Base-by-base conservation (phyloP, 2,888 invertebrate genomes). In the Gryllus longicercus region DNA sequence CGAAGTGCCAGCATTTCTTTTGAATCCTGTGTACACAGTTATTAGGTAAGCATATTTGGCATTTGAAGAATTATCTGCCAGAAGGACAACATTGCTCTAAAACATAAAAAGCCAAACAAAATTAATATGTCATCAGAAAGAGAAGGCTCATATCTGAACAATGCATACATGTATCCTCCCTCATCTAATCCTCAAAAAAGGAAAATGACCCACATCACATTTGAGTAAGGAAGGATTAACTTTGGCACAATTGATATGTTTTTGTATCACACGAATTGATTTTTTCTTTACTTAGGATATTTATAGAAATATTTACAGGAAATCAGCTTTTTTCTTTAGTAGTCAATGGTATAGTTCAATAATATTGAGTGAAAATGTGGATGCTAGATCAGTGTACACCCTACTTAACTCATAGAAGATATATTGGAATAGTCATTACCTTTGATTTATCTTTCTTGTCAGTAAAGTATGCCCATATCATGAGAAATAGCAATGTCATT, bases 21-120 rank as follows among this genome's bases (percentile, higher is more conserved):
- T 80, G 50, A 80, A 79, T n/a, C 84, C 84, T 2, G 84, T 84
- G 75, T 82, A 83, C 11, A 84, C 83, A 2, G 81, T 81, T 18
- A 84, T 75, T 38, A 84, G 50, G 76, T 84, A 84, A 4, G 81
- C 81, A 80, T 82, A 83, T 21, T 79, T 80, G 74, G 84, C 83
- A 2, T 78, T 78, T n/a, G 82, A 82, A 76, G 79, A 79, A 77
- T 84, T 84, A 79, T 84, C 84, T 16, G 82, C 80, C 11, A 84
- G 82, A n/a, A 84, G 75, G 1, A 80, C 81, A 12, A 83, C 76
- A 50, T 78, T 51, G 50, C 80, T 74, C 82, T 81, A 75, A 77
- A 77, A 76, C 23, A 38, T 25, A 14, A 38, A 25, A 76, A 76
- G 11, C 3, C 16, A 25, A 76, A 38, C 23, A 2, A 76, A 76